Base-by-base conservation (phyloP, 2,797 vertebrate genomes). In the Syngnathus acus region DNA sequence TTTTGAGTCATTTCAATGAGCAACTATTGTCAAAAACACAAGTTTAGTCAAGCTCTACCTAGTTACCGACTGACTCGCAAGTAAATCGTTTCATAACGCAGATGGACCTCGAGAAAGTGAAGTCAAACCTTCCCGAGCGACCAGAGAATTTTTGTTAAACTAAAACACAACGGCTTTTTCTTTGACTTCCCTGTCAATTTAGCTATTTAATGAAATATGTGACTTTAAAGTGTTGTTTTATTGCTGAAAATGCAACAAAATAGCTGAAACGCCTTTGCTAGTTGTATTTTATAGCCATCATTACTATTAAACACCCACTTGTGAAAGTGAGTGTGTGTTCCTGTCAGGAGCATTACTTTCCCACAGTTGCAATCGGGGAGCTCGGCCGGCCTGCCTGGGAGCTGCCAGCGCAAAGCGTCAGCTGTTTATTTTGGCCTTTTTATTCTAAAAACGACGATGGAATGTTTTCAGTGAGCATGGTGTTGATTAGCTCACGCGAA, bases 391-490 rank as follows among this genome's bases (percentile, higher is more conserved):
- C 73, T 32, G 55, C 69, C 26, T 8, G 37, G 78, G 71, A 66
- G 78, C 37, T 85, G 86, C 80, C 81, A 81, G 78, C 66, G 53
- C 62, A 5, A 66, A 62, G 72, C 61, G 59, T 83, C 82, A 83
- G 80, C 81, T 76, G 80, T 82, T 84, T 79, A 68, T 66, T 68
- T 77, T 67, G 4, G 65, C 68, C 76, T 80, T 82, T 84, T 79
- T 79, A 70, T 68, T 79, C 69, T 67, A 77, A 83, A 85, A 81
- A 74, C 69, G 4, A 73, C 65, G 77, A 73, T 66, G 80, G 77
- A 85, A 74, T 78, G 43, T 74, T 83, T 84, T 77, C 84, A 84
- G 84, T 84, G 70, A 60, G 60, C 68, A 68, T 73, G 80, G 65
- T 80, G 81, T 68, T 77, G 73, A 82, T 80, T 72, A 39, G 73